phyloP scores from a whole-genome alignment of 2,113 vertebrate genomes.

The Triplophysa siluroides region DNA sequence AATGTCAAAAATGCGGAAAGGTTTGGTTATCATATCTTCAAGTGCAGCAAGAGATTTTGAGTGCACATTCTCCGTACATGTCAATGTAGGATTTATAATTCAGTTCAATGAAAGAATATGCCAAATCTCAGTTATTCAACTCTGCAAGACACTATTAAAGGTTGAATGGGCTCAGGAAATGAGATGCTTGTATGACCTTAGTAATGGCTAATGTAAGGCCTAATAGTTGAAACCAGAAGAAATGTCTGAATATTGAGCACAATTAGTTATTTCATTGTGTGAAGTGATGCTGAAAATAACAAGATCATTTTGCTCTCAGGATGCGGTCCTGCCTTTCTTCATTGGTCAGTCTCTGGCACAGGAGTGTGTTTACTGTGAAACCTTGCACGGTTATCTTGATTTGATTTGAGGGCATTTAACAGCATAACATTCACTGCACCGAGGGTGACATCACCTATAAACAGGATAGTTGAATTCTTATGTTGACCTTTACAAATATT shows the following conservation, averaged over 20 bases:
- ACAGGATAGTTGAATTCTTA: neutral
- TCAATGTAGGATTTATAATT: neutral
- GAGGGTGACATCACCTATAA: constrained; percentile 8
- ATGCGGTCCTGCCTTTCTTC: neutral
- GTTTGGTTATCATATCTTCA: too few species aligned
- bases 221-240: constrained; percentile 19
- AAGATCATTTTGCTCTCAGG: constrained; percentile 32
- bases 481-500: constrained; percentile 1
- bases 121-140: neutral
- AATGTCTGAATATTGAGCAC: constrained; percentile 32
- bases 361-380: constrained; percentile 12
- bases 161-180: too few species aligned
- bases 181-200: neutral
- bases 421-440: neutral
- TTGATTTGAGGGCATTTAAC: neutral
- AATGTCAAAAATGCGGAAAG: too few species aligned
- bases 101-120: neutral
- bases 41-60: too few species aligned
- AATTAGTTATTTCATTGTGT: constrained; percentile 17
- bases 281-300: constrained; percentile 33
- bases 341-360: neutral
- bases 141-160: too few species aligned
- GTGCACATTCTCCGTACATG: neutral
- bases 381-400: constrained; percentile 11
- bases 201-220: too few species aligned